A percentile compares a stretch with the other conserved stretches of the same genome.
These are phyloP conservation scores for Sander vitreus DNA, from an alignment of 2,113 vertebrate genomes.

Conservation along the genomic window DNA sequence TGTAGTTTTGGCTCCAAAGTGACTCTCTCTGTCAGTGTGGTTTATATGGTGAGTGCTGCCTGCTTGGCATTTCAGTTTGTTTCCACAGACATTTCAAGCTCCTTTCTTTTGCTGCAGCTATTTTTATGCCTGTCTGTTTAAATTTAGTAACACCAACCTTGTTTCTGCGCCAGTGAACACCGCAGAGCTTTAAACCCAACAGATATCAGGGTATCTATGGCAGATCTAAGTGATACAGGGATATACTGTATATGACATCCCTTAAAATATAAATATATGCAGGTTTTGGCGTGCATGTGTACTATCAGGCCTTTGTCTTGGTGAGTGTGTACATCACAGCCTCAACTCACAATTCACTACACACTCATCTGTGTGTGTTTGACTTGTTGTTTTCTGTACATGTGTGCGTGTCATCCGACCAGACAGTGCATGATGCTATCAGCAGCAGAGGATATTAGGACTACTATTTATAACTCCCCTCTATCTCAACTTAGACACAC, in stretches of 20 bases:
- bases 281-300: slow-evolving; percentile 1
- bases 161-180: slow-evolving; percentile 58
- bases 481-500: slow-evolving; percentile 66
- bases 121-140: slow-evolving; percentile 71
- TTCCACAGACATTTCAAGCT: slow-evolving; percentile 48
- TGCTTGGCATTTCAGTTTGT: slow-evolving; percentile 40
- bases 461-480: slow-evolving; percentile 77
- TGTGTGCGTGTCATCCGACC: slow-evolving; percentile 53
- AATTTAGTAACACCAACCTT: slow-evolving; percentile 65
- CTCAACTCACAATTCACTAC: neutral
- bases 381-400: slow-evolving; percentile 3
- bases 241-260: neutral
- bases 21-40: neutral
- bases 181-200: slow-evolving; percentile 24
- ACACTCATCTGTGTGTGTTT: neutral
- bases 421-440: slow-evolving; percentile 75
- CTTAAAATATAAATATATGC: slow-evolving; percentile 25
- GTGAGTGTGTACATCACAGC: slow-evolving; percentile 8
- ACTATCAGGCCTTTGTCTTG: slow-evolving; percentile 4
- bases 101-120: slow-evolving; percentile 62
- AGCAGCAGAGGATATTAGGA: slow-evolving; percentile 76
- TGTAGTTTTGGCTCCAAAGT: neutral
- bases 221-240: slow-evolving; percentile 7
- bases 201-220: slow-evolving; percentile 23
- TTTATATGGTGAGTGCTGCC: neutral